Evolutionary conservation across 2,888 invertebrate species (phyloP).

Genomic region (Syrista parreyssii): DNA sequence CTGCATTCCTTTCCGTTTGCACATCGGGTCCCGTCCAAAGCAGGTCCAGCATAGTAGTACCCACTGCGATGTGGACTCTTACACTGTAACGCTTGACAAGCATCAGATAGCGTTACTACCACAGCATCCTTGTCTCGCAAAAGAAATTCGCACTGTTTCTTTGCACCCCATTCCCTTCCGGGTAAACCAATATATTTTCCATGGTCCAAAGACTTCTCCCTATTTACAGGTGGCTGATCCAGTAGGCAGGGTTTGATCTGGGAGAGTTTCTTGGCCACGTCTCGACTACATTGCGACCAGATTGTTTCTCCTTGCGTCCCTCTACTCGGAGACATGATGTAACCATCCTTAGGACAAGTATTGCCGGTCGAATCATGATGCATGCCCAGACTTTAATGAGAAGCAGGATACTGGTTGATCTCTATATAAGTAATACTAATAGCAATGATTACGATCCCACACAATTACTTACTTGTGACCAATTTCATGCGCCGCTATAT

Average conservation of each 20-base stretch:
- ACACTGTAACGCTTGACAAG: slow-evolving; percentile 78
- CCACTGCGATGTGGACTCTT: slow-evolving; percentile 79
- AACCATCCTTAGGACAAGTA: slow-evolving; percentile 80
- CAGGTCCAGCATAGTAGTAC: slow-evolving; percentile 83
- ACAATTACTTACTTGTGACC: slow-evolving; percentile 79
- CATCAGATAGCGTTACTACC: slow-evolving; percentile 64
- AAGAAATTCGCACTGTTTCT: slow-evolving; percentile 80
- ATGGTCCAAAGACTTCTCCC: slow-evolving; percentile 69
- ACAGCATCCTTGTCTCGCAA: slow-evolving; percentile 77
- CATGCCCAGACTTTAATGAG: slow-evolving; percentile 77
- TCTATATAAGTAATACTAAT: not conserved
- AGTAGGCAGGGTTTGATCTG: slow-evolving; percentile 68
- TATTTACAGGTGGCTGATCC: slow-evolving; percentile 69
- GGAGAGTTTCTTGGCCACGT: slow-evolving; percentile 69
- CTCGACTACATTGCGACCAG: slow-evolving; percentile 82
- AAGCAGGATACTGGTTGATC: slow-evolving; percentile 6
- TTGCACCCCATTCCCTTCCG: slow-evolving; percentile 78
- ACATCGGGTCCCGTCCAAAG: slow-evolving; percentile 84
- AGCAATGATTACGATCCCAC: slow-evolving; percentile 10
- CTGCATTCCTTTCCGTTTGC: slow-evolving; percentile 72
- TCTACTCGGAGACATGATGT: slow-evolving; percentile 84
- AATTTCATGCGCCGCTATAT: slow-evolving; percentile 85
- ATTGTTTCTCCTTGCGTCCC: slow-evolving; percentile 82
- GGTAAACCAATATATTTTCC: slow-evolving; percentile 74
- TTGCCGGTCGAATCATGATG: slow-evolving; percentile 82